Base-by-base conservation (phyloP, 2,113 vertebrate genomes). In the Dunckerocampus dactyliophorus region DNA sequence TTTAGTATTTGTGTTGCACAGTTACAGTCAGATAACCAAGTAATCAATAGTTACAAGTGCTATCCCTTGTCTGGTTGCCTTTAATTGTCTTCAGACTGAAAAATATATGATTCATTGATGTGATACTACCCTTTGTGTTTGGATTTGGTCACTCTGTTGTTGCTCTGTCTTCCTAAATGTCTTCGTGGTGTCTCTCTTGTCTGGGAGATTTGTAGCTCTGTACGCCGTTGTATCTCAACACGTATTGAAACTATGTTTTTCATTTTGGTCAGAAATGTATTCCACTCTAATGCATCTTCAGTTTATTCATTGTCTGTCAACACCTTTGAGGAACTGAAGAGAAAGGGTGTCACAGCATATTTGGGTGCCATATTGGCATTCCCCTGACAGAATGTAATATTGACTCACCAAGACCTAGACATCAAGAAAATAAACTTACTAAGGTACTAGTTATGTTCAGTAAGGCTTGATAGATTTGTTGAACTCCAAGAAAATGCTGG, bases 261-360 rank as follows among this genome's bases (percentile, higher is more conserved):
- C 31, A 39, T 39, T 34, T 19, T 53, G 9, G 24, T 17, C 13
- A 34, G n/a, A 54, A 31, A 6, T 37, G 12, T 37, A 37, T 19
- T 55, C 9, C 10, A 42, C 39, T 11, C 10, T 34, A 5, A 8
- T 34, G 31, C 31, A 5, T 5, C 7, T 2, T 13, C 12, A 12
- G 10, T 42, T 42, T 42, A 2, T 42, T 42, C 24, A 4, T 5
- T 31, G 22, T 52, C 34, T 42, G 54, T 56, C 34, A 56, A 56
- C 54, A 42, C 31, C 17, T 56, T 21, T 39, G 19, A 56, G 54
- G 54, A 56, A 56, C 21, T 56, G 34, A 21, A 20, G 19, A 56
- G 54, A 20, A 56, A 56, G 54, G 12, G 6, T 15, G 37, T 2
- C n/a, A 12, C 15, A 19, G 54, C 54, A 20, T 37, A 42, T 56